phyloP scores from a whole-genome alignment of 2,888 invertebrate genomes.

The Crepidodera aurea region DNA sequence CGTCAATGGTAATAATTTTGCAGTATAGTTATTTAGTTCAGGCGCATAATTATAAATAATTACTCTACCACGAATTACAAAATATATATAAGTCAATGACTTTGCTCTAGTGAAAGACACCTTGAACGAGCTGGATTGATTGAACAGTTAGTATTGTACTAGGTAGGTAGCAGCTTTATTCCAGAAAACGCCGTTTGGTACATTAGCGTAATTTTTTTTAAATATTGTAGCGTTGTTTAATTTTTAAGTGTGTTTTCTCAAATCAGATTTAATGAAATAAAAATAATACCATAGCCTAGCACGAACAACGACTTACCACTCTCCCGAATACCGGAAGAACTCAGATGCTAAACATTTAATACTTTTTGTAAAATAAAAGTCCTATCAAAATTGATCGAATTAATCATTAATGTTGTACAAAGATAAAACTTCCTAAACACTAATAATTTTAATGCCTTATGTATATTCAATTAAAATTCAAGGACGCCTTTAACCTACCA shows the following conservation, averaged over 20 bases:
- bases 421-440: too few species aligned
- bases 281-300: too few species aligned
- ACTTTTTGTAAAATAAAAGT: too few species aligned
- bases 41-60: conserved; percentile 28
- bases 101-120: conserved; percentile 29
- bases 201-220: background rate
- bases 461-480: background rate
- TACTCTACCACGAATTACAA: conserved; percentile 30
- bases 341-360: too few species aligned
- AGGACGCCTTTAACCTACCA: background rate
- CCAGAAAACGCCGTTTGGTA: background rate
- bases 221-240: too few species aligned
- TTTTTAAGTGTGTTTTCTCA: too few species aligned
- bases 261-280: too few species aligned
- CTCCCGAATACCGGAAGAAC: too few species aligned
- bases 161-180: conserved; percentile 7
- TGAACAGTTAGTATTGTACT: conserved; percentile 27
- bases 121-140: conserved; percentile 29
- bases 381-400: too few species aligned
- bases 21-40: conserved; percentile 21
- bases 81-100: conserved; percentile 37
- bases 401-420: too few species aligned
- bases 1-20: background rate
- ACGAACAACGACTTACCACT: too few species aligned
- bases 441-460: too few species aligned